Conservation (phyloP, 2,113 vertebrate genomes). For the Scopus umbretta region DNA sequence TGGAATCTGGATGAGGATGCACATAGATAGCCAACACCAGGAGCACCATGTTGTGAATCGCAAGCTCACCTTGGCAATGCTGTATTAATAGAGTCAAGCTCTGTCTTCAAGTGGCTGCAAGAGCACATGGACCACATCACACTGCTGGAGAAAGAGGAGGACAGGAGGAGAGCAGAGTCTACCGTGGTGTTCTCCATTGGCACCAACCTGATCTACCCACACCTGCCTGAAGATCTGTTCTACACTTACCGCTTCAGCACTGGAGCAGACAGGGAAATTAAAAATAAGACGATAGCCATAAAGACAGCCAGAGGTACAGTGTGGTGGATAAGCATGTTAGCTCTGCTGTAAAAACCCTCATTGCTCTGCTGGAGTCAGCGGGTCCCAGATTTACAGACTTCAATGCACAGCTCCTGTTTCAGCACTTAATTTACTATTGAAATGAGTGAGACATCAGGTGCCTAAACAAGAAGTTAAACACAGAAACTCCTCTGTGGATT, state of each 20-base stretch:
- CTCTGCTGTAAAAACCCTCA: not conserved
- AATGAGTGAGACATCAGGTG: not conserved
- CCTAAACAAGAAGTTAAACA: not conserved
- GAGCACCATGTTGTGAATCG: fast-evolving
- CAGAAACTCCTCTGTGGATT: not conserved
- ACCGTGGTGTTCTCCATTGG: not conserved
- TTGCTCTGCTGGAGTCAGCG: fast-evolving
- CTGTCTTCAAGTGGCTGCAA: not conserved
- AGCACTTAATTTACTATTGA: not conserved
- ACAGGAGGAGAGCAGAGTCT: not conserved
- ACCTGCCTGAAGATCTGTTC: not conserved
- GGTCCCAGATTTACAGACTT: not conserved
- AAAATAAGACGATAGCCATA: not conserved
- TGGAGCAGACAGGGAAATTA: not conserved
- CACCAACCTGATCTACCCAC: not conserved
- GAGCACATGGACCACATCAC: not conserved
- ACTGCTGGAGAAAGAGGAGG: not conserved
- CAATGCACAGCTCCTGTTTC: not conserved
- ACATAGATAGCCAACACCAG: not conserved
- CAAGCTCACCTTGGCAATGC: not conserved
- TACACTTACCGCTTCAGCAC: not conserved
- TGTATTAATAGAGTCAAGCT: not conserved
- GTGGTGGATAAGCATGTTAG: not conserved
- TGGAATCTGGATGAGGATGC: not conserved
- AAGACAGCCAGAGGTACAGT: not conserved